Evolutionary conservation across 2,113 vertebrate species (phyloP), one percentile per base, ranked within the genome.

Genomic region (Neogobius melanostomus): DNA sequence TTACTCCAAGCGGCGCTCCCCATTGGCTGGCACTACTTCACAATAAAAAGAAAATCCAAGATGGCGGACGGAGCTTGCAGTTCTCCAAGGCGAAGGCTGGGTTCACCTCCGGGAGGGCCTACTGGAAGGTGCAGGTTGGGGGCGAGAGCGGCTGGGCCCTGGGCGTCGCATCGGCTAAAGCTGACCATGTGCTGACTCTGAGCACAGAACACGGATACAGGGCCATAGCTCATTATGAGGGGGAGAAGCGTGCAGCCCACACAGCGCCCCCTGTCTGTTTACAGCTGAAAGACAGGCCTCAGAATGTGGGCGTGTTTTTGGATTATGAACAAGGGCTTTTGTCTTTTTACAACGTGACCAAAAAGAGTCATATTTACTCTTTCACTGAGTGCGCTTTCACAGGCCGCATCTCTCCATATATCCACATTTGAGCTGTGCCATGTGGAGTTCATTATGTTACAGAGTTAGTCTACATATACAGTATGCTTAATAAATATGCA

Each of bases 41-140:
- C 0, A 82, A 89, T 7, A 59, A 71, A 0, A 90, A 74, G 7
- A 43, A 85, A 53, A 85, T 92, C 14, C 76, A 42, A 63, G 82
- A 87, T 5, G 74, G 77, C 47, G 85, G 74, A 1, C 46, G 77
- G 17, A 15, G 46, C 0, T 61, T 71, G 70, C 54, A 14, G 1
- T 2, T 14, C 83, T 17, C 1, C 4, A 5, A 1, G 28, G 17
- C 17, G 8, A 2, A 5, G 53, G 53, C 8, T 2, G 56, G 6
- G 0, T 61, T 92, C 28, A 69, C 1, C 7, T 71, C 75, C 0
- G 85, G 88, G 50, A 89, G 43, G 50, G 79, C 82, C 0, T 93
- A 89, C 78, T 93, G 92, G 92, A 89, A 90, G 65, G 90, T 93
- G 64, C 82, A 89, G 6, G 88, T 92, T 36, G 51, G 57, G 11